Evolutionary conservation across 64 coral and sea anemone genomes (phyloP).

Genomic region (Cladopsammia gracilis): DNA sequence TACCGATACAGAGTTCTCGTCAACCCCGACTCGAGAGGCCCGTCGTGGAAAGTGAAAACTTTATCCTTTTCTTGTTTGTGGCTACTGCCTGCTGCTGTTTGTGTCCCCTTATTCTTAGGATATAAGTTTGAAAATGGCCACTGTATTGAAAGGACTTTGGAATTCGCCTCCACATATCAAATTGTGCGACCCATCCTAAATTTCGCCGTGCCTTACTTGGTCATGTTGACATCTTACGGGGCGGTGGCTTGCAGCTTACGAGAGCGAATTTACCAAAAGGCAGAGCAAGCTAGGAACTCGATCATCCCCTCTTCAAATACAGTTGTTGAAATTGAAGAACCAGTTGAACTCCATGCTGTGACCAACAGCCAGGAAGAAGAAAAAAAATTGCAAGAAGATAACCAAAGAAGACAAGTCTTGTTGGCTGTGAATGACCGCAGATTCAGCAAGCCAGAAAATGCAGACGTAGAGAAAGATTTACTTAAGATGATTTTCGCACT

Average conservation of each 20-base stretch:
- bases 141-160: background rate
- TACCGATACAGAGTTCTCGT: slow-evolving; percentile 64
- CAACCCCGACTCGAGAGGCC: background rate
- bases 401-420: background rate
- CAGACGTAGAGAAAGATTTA: slow-evolving; percentile 32
- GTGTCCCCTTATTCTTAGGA: background rate
- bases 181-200: slow-evolving; percentile 4
- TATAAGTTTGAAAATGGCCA: background rate
- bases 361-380: background rate
- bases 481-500: slow-evolving; percentile 64
- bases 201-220: slow-evolving; percentile 22
- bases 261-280: background rate
- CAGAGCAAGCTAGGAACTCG: background rate
- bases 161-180: background rate
- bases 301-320: background rate
- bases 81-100: background rate
- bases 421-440: background rate
- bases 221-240: slow-evolving; percentile 52
- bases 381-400: background rate
- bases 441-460: background rate
- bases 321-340: background rate
- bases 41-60: background rate
- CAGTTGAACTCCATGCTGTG: background rate
- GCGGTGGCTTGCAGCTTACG: slow-evolving; percentile 14
- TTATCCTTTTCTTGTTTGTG: slow-evolving; percentile 13